Percentiles rank a stretch among this genome's conserved stretches.
Conservation (phyloP, 1,140 invertebrate genomes). For the Papilio xuthus region DNA sequence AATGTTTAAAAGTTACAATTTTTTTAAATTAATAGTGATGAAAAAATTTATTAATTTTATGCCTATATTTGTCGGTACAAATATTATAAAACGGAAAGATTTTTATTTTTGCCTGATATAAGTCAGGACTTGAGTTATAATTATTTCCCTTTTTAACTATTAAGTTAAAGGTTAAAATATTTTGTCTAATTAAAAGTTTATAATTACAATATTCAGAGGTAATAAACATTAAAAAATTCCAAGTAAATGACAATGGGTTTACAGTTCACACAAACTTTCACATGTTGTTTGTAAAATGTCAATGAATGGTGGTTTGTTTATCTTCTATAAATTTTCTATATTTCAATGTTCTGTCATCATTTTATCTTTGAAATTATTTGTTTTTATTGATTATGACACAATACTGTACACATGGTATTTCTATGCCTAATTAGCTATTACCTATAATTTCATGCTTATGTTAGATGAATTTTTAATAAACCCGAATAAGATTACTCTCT, state of each 20-base stretch:
- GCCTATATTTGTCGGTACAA: no score
- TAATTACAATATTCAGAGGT: neutral
- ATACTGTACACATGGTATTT: neutral
- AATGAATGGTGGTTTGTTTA: neutral
- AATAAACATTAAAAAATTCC: neutral
- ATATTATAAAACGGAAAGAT: no score
- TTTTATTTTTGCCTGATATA: no score
- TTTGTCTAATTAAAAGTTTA: neutral
- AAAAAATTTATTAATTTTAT: no score
- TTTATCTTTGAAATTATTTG: neutral
- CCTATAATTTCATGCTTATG: neutral
- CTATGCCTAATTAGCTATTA: neutral
- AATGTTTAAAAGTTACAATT: neutral
- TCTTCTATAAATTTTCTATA: neutral
- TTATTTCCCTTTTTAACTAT: no score
- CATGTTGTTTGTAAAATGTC: slow-evolving; percentile 1
- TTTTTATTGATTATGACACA: neutral
- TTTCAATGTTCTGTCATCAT: neutral
- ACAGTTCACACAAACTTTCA: slow-evolving; percentile 9
- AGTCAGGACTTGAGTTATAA: no score
- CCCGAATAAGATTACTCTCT: neutral
- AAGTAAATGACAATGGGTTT: neutral
- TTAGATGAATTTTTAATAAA: neutral
- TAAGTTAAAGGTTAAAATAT: no score
- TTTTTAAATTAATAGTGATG: neutral